phyloP scores from a whole-genome alignment of 1,140 invertebrate genomes.

The Drosophila ercepeae region DNA sequence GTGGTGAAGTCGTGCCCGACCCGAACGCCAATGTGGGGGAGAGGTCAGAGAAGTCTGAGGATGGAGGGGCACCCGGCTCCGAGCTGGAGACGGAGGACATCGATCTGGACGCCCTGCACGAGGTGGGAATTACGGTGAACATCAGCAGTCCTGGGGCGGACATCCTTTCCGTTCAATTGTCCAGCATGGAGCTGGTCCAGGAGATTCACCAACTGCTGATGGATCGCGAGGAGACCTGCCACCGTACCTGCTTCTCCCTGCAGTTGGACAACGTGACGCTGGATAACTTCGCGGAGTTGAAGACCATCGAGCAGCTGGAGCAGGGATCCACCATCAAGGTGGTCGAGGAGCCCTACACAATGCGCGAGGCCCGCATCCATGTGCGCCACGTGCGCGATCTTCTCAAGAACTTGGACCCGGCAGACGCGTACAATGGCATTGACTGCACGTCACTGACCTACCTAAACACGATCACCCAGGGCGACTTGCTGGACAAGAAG shows the following conservation, averaged over 20 bases:
- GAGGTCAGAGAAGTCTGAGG: slow-evolving; percentile 4
- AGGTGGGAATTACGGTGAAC: slow-evolving; percentile 96
- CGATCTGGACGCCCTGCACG: slow-evolving; percentile 95
- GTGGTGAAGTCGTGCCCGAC: slow-evolving; percentile 20
- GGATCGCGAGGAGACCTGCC: slow-evolving; percentile 99
- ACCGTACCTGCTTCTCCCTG: slow-evolving; percentile 98
- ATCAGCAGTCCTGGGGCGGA: slow-evolving; percentile 95
- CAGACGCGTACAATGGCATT: slow-evolving; percentile 97
- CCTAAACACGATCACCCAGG: slow-evolving; percentile 89
- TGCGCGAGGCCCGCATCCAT: slow-evolving; percentile 98
- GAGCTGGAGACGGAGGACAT: slow-evolving; percentile 51
- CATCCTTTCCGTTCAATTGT: slow-evolving; percentile 96
- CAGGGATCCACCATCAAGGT: slow-evolving; percentile 97
- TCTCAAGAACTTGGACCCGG: slow-evolving; percentile 95
- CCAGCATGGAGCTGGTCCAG: slow-evolving; percentile 98
- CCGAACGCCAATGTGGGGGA: slow-evolving; percentile 65
- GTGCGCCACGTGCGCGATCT: slow-evolving; percentile 98
- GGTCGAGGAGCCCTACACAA: slow-evolving; percentile 98
- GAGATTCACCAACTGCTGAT: slow-evolving; percentile 99
- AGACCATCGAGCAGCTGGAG: slow-evolving; percentile 97
- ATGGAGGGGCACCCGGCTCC: neutral
- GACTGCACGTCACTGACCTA: slow-evolving; percentile 98
- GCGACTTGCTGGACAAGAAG: slow-evolving; percentile 91
- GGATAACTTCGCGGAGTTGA: slow-evolving; percentile 99
- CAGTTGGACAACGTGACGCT: slow-evolving; percentile 96